A percentile compares a stretch with the other conserved stretches of the same genome.
These are phyloP conservation scores for Naso thynnoides DNA, from an alignment of 2,797 vertebrate genomes.

Conservation along the genomic window DNA sequence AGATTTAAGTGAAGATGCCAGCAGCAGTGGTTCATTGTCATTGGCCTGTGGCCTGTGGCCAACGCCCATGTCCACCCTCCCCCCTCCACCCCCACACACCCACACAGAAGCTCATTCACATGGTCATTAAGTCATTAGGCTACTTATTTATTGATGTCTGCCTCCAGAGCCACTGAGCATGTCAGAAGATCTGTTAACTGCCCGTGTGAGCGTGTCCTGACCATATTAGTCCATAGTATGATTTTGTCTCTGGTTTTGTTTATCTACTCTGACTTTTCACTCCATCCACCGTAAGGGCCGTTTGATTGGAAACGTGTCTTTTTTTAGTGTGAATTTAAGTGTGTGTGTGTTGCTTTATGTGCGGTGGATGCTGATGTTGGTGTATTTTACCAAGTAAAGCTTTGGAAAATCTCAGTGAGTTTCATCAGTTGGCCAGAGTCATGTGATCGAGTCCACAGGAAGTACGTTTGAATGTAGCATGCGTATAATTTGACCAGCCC, in stretches of 20 bases:
- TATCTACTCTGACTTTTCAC: slow-evolving; percentile 13
- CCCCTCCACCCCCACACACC: slow-evolving; percentile 31
- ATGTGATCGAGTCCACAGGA: slow-evolving; percentile 59
- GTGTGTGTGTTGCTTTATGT: neutral
- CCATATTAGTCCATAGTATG: slow-evolving; percentile 68
- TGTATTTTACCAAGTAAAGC: neutral
- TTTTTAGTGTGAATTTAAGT: neutral
- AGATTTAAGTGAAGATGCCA: slow-evolving; percentile 11
- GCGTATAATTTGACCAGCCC: slow-evolving; percentile 40
- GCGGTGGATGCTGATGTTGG: neutral
- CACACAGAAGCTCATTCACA: slow-evolving; percentile 71
- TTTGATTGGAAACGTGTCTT: neutral
- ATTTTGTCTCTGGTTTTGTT: slow-evolving; percentile 34
- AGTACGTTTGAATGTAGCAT: slow-evolving; percentile 45
- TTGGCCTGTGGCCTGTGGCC: slow-evolving; percentile 37
- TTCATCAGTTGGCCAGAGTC: slow-evolving; percentile 40
- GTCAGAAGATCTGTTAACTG: slow-evolving; percentile 45
- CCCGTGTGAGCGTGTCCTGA: slow-evolving; percentile 48
- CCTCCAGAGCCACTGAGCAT: slow-evolving; percentile 62
- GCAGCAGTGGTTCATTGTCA: slow-evolving; percentile 1
- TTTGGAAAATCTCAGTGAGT: slow-evolving; percentile 2
- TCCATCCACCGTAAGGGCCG: neutral
- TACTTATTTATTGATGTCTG: slow-evolving; percentile 81
- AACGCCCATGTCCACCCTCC: slow-evolving; percentile 45
- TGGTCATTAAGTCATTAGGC: slow-evolving; percentile 80